Evolutionary conservation across 1,140 invertebrate species (phyloP), one percentile per base, ranked within the genome.

Genomic region (Triops cancriformis): DNA sequence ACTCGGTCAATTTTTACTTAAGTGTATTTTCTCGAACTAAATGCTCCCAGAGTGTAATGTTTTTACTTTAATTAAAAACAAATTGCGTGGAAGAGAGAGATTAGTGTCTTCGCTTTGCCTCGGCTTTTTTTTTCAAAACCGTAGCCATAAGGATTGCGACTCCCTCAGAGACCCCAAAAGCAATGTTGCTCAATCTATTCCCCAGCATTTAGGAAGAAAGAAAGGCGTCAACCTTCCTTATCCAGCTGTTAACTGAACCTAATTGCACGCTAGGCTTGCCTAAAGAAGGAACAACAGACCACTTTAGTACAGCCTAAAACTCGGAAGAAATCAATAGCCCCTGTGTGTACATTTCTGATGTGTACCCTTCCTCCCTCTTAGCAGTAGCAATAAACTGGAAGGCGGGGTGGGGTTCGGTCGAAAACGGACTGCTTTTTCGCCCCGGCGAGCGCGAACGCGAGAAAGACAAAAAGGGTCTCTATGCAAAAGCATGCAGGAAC

Each of bases 281-380:
- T 64, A 64, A n/a, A 64, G 23, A 64, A 64, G 51, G n/a, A 64
- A 23, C 9, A n/a, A 64, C 51, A 64, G 14, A n/a, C 51, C 23
- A 64, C 23, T 18, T 64, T 0, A 23, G 18, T 64, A 9, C 10
- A 64, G 51, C 6, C 51, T 64, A 64, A 23, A 37, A 64, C n/a
- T 18, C 14, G 51, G 23, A 64, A 64, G 51, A 64, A 64, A 64
- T 64, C 51, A 64, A 64, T 64, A 64, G 51, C n/a, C 51, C 31
- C 31, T 64, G 51, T 64, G 14, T 64, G 51, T 64, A 64, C 51
- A 64, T 64, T 64, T 64, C 51, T 64, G 51, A 64, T 64, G 51
- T 64, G 51, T 64, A 64, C 51, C 10, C 10, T 23, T 7, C 51
- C 51, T 64, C 14, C 23, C 51, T 23, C 51, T 64, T 64, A 64